Evolutionary conservation across 1,140 invertebrate species (phyloP), one percentile per base, ranked within the genome.

Genomic region (Achroia grisella): DNA sequence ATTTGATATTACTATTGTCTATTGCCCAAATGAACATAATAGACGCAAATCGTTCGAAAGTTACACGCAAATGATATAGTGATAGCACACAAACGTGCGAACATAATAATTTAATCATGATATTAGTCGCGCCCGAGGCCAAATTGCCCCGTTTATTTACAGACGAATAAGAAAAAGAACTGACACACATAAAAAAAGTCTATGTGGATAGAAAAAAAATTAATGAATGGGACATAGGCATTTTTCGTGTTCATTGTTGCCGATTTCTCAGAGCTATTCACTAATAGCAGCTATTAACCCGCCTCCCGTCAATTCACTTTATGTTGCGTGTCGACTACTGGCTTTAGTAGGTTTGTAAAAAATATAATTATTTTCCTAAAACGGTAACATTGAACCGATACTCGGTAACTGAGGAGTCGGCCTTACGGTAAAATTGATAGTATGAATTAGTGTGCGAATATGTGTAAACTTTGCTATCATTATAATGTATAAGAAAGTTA

Each of bases 201-300:
- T 70, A 68, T 52, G 47, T 30, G 57, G 62, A 69, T 54, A 56
- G 58, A 71, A 73, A 71, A 39, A 70, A 74, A 44, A 56, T 56
- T 66, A 77, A 75, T 68, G 72, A 82, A 76, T 78, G 65, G 53
- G 65, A 70, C 57, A 50, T 46, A 41, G 55, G 62, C 68, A 72
- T 77, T 73, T 61, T 75, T 60, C 70, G 70, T 75, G 72, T 53
- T 67, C 63, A 76, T 80, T 77, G 72, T 77, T 66, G 62, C 44
- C 66, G 71, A 79, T 83, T 74, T 82, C 74, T 71, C 64, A 69
- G 56, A 67, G 68, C 61, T 68, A 79, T 81, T 79, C 62, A 62
- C 58, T 79, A 79, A 83, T 79, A 71, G 69, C 70, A 36, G 63
- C 71, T 71, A 83, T 80, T 82, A 78, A 55, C 49, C 51, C 63